Conservation (phyloP, 1,140 invertebrate species). For the Penaeus vannamei region DNA sequence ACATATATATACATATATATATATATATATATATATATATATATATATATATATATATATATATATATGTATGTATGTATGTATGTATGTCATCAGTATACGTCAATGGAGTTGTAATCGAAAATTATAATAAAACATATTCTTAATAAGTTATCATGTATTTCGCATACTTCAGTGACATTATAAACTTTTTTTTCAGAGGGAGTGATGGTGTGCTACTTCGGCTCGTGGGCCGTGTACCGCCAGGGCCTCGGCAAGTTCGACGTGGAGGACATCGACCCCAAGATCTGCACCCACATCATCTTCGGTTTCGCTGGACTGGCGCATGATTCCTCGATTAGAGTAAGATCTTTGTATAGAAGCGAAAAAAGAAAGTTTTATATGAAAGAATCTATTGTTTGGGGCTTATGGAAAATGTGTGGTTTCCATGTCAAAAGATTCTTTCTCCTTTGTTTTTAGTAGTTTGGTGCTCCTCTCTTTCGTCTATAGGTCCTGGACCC, state of each 20-base stretch:
- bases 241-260: conserved; percentile 79
- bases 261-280: conserved; percentile 79
- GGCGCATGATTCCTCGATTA: conserved; percentile 18
- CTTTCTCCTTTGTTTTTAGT: background rate
- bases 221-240: conserved; percentile 83
- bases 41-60: conserved; percentile 27
- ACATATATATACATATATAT: conserved; percentile 4
- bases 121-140: background rate
- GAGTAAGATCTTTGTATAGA: background rate
- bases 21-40: conserved; percentile 18
- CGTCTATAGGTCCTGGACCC: conserved; percentile 39
- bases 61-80: conserved; percentile 19
- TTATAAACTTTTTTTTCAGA: conserved; percentile 67
- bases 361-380: background rate
- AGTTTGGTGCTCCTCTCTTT: background rate
- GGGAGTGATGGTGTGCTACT: conserved; percentile 80
- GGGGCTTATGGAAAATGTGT: no score
- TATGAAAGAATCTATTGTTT: background rate
- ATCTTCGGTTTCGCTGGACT: conserved; percentile 81
- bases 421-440: no score
- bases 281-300: conserved; percentile 81
- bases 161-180: background rate
- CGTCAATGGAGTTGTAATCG: background rate
- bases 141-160: background rate
- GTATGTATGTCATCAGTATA: background rate